Evolutionary conservation across 2,113 vertebrate genomes (phyloP).

Genomic region (Syngnathus floridae): DNA sequence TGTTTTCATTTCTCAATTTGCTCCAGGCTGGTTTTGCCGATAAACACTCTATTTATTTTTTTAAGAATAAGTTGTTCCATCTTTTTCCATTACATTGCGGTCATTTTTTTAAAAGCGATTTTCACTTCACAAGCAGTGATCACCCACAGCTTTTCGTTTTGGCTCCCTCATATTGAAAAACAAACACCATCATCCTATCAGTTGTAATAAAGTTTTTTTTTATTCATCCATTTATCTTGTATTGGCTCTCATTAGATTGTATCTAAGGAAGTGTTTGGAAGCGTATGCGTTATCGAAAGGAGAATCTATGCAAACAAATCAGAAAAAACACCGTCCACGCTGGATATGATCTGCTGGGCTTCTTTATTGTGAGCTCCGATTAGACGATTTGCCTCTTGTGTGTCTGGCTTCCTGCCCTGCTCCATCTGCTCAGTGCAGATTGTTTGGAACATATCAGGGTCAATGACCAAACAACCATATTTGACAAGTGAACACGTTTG

Average conservation of each 20-base stretch:
- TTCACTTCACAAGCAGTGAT: neutral
- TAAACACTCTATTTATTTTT: slow-evolving; percentile 6
- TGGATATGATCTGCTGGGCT: neutral
- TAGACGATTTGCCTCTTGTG: slow-evolving; percentile 3
- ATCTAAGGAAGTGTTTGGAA: neutral
- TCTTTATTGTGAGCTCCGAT: neutral
- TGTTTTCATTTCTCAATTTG: slow-evolving; percentile 25
- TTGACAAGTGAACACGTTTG: neutral
- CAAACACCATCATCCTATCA: too few relatives aligned
- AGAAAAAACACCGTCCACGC: neutral
- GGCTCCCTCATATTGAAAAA: too few relatives aligned
- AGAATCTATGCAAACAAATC: neutral
- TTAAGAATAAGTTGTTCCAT: neutral
- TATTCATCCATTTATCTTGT: neutral
- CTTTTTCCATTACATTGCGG: neutral
- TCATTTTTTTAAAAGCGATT: neutral
- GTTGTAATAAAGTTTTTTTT: neutral
- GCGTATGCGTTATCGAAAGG: neutral
- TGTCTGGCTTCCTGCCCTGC: neutral
- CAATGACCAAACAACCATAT: slow-evolving; percentile 3
- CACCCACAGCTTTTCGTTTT: too few relatives aligned
- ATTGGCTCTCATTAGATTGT: neutral
- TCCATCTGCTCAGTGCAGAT: slow-evolving; percentile 5
- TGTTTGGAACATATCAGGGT: slow-evolving; percentile 1
- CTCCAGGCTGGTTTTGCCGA: slow-evolving; percentile 19